Conservation (phyloP, 64 coral and sea anemone species). For the Stichodactyla helianthus region DNA sequence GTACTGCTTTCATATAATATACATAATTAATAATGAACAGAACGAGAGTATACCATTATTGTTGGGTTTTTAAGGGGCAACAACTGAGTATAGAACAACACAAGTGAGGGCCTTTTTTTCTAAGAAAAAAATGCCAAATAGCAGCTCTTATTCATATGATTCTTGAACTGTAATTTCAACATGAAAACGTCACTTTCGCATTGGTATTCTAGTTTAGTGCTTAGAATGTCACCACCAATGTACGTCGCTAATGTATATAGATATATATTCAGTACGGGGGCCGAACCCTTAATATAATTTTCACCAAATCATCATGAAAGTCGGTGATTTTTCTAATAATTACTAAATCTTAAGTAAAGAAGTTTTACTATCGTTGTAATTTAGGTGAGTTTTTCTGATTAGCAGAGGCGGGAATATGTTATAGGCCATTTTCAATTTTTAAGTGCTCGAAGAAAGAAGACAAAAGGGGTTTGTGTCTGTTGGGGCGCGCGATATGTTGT, state of each 20-base stretch:
- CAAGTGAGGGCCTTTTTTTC: background rate
- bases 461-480: background rate
- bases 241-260: background rate
- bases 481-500: background rate
- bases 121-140: background rate
- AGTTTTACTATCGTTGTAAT: background rate
- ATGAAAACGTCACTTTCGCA: constrained; percentile 1
- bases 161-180: background rate
- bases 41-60: background rate
- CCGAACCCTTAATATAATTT: background rate
- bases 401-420: background rate
- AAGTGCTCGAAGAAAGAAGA: background rate
- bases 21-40: constrained; percentile 2
- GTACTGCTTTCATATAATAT: background rate
- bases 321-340: background rate
- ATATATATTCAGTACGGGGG: background rate
- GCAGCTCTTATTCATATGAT: background rate
- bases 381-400: background rate
- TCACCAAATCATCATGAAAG: background rate
- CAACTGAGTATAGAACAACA: background rate
- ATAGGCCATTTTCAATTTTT: constrained; percentile 3
- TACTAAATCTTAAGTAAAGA: background rate
- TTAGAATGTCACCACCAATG: background rate
- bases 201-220: constrained; percentile 8
- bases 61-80: background rate